phyloP scores from a whole-genome alignment of 2,888 invertebrate species.

The Galeruca laticollis region DNA sequence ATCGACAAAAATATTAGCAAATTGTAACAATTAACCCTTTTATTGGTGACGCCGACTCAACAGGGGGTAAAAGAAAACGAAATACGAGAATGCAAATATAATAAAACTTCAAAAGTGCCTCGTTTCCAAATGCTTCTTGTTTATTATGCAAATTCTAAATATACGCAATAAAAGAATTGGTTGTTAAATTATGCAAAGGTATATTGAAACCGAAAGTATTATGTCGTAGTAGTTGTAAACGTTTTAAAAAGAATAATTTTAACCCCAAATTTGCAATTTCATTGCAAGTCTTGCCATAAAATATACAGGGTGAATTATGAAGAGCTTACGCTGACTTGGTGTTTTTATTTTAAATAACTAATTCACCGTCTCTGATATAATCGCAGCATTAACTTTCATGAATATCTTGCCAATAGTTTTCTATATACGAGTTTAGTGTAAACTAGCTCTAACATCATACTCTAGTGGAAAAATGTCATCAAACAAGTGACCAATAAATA shows the following conservation, averaged over 20 bases:
- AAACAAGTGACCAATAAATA: too few relatives aligned
- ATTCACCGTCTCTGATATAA: too few relatives aligned
- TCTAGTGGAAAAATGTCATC: too few relatives aligned
- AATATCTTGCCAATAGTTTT: too few relatives aligned
- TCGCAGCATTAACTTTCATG: too few relatives aligned
- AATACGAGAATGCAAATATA: background rate
- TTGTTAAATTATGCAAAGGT: slow-evolving; percentile 2
- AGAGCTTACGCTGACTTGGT: too few relatives aligned
- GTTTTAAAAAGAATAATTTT: background rate
- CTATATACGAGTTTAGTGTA: background rate
- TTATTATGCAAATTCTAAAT: slow-evolving; percentile 3
- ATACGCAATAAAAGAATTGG: background rate
- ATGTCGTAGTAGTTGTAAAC: too few relatives aligned
- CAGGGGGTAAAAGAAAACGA: slow-evolving; percentile 1
- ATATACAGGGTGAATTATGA: too few relatives aligned
- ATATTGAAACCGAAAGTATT: background rate
- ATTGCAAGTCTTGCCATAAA: background rate
- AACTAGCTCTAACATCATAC: background rate
- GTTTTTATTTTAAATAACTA: too few relatives aligned
- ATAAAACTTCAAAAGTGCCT: slow-evolving; percentile 1
- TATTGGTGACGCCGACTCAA: slow-evolving; percentile 1
- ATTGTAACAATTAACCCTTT: slow-evolving; percentile 13
- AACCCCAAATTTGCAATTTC: background rate
- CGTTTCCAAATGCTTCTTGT: background rate
- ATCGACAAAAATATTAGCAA: background rate